Evolutionary conservation across 2,888 invertebrate genomes (phyloP).

Genomic region (Pyrochroa serraticornis): DNA sequence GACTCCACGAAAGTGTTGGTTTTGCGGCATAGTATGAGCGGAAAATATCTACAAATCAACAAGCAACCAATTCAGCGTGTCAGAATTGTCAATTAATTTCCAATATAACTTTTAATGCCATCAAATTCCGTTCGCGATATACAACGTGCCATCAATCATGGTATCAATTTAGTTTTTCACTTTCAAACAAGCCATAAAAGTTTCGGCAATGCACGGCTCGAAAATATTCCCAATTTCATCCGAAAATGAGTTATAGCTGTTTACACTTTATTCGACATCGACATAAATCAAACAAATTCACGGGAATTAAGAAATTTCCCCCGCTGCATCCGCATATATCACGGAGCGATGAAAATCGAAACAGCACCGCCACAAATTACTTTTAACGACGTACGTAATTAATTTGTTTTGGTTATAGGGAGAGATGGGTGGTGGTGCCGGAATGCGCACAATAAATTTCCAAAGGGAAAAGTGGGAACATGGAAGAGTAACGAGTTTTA

Average conservation of each 20-base stretch:
- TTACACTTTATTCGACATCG: slow-evolving; percentile 41
- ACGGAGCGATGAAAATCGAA: too few species aligned
- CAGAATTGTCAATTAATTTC: too few species aligned
- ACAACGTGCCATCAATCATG: slow-evolving; percentile 16
- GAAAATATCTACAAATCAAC: too few species aligned
- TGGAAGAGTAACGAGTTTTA: background rate
- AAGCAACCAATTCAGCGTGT: too few species aligned
- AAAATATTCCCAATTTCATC: slow-evolving; percentile 30
- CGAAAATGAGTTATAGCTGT: slow-evolving; percentile 40
- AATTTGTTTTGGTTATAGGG: too few species aligned
- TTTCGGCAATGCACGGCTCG: slow-evolving; percentile 2
- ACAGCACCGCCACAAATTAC: too few species aligned
- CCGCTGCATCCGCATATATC: background rate
- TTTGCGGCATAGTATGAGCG: too few species aligned
- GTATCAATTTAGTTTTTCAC: slow-evolving; percentile 22
- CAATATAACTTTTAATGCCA: too few species aligned
- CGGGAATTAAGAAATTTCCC: slow-evolving; percentile 11
- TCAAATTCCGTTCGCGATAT: background rate
- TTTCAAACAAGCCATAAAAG: slow-evolving; percentile 23
- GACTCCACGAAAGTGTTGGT: too few species aligned
- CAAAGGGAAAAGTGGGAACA: background rate
- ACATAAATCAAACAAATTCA: slow-evolving; percentile 36
- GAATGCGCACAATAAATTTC: background rate
- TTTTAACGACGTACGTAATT: too few species aligned
- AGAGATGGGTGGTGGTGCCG: too few species aligned